Conservation (phyloP, 2,797 vertebrate genomes). For the Chelon auratus region DNA sequence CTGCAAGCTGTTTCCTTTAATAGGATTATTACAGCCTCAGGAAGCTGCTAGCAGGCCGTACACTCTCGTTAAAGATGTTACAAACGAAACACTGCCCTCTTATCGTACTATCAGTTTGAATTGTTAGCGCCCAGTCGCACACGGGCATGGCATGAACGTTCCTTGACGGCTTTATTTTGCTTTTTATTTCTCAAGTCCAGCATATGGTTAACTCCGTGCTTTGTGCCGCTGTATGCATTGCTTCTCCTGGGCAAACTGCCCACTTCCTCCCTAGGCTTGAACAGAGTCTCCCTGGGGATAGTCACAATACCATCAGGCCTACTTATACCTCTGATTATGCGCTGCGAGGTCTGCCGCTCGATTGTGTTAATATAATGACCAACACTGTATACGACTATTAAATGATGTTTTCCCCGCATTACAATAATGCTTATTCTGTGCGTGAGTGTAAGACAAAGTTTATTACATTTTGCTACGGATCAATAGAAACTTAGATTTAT, state of each 20-base stretch:
- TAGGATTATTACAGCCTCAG: not conserved
- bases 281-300: constrained; percentile 60
- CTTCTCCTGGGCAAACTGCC: constrained; percentile 72
- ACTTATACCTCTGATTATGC: constrained; percentile 83
- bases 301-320: constrained; percentile 66
- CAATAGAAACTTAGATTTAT: constrained; percentile 94
- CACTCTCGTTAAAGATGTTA: not conserved
- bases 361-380: constrained; percentile 94
- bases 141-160: constrained; percentile 28
- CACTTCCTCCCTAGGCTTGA: constrained; percentile 57
- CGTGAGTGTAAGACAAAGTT: constrained; percentile 86
- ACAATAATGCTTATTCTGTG: constrained; percentile 94
- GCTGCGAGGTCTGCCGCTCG: constrained; percentile 80
- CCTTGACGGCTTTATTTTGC: constrained; percentile 31
- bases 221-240: constrained; percentile 56
- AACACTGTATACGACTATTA: constrained; percentile 90
- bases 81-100: not conserved
- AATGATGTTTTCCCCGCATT: constrained; percentile 93
- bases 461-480: constrained; percentile 90
- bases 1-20: not conserved
- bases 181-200: constrained; percentile 43
- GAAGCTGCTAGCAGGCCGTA: not conserved
- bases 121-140: constrained; percentile 7
- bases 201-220: constrained; percentile 62
- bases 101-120: constrained; percentile 18